Conservation (phyloP, 2,797 vertebrate genomes). For the Taenioides sp. region DNA sequence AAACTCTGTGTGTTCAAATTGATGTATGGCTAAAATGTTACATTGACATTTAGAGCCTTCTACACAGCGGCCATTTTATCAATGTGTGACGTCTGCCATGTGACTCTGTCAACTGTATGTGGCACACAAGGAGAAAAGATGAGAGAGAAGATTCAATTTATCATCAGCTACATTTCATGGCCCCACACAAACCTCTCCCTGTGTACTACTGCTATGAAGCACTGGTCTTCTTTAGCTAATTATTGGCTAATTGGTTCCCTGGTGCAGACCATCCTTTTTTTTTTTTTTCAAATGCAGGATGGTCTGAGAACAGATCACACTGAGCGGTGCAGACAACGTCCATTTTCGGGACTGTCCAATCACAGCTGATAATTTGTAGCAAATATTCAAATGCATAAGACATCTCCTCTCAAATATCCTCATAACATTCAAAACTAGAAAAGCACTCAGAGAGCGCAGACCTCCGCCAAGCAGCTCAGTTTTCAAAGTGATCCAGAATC, state of each 20-base stretch:
- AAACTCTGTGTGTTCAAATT: slow-evolving; percentile 12
- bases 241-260: not conserved
- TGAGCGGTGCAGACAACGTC: no score
- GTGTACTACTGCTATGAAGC: not conserved
- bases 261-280: no score
- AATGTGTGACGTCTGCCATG: slow-evolving; percentile 17
- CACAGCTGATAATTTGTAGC: no score
- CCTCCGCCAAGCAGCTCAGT: no score
- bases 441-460: no score
- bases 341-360: no score
- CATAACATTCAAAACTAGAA: no score
- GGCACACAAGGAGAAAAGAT: slow-evolving; percentile 21
- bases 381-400: no score
- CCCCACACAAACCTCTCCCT: not conserved
- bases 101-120: slow-evolving; percentile 16
- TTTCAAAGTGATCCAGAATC: no score
- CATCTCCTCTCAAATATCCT: no score
- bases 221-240: not conserved
- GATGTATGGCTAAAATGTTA: slow-evolving; percentile 32
- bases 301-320: no score
- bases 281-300: no score
- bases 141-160: slow-evolving; percentile 28
- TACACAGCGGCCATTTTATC: slow-evolving; percentile 17
- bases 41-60: slow-evolving; percentile 48
- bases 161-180: slow-evolving; percentile 18